Evolutionary conservation across 2,888 invertebrate species (phyloP), one percentile per base, ranked within the genome.

Genomic region (Schizotus pectinicornis): DNA sequence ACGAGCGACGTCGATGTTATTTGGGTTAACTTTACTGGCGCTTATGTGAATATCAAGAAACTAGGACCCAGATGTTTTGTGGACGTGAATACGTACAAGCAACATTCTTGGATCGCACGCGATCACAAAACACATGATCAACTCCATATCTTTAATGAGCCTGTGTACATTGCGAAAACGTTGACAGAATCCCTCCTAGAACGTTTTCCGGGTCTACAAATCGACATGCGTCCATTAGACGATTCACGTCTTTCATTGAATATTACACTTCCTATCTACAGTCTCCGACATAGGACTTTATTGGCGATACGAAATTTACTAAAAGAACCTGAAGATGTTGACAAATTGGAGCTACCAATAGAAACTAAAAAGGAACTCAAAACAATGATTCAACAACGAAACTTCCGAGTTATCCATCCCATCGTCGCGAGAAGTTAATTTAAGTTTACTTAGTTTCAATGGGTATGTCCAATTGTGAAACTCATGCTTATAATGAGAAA

Each of bases 81-180:
- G 48, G 87, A 89, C 69, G 83, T 92, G 0, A 88, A 91, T 68
- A 91, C 94, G 0, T 95, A 82, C 75, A 85, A 87, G 8, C 88
- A 88, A 0, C 94, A 95, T 79, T 91, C 92, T 0, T 95, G 94
- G 94, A 86, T 93, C 61, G 94, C 92, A 72, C 81, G 87, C 0
- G 92, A 93, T 74, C 79, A 83, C 0, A 77, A 82, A 0, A 90
- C 91, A 0, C 85, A 85, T 45, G 91, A 92, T 69, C 82, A 84
- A 35, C 79, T 88, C 76, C 82, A 84, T n/a, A n/a, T n/a, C n/a
- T n/a, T n/a, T n/a, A n/a, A n/a, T n/a, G n/a, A n/a, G n/a, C n/a
- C n/a, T n/a, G n/a, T n/a, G n/a, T n/a, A n/a, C n/a, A n/a, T n/a
- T n/a, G n/a, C 74, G 74, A 82, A 68, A 64, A 66, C 83, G 81